Conservation (phyloP, 2,888 invertebrate genomes). For the Brenthis hecate region DNA sequence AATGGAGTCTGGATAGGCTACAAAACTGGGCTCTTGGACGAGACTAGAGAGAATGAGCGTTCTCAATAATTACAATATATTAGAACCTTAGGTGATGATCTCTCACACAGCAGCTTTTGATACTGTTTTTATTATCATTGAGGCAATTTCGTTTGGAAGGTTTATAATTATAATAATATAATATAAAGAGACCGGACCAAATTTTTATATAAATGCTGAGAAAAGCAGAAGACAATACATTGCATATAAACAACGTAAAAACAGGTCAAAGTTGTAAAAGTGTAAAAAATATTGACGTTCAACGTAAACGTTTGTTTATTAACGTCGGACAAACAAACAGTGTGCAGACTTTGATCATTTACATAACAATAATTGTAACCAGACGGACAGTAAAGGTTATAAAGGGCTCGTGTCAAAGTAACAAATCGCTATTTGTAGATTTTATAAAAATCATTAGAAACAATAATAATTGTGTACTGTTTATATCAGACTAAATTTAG, state of each 20-base stretch:
- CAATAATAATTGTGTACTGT: no score
- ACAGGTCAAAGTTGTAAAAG: constrained; percentile 37
- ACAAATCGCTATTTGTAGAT: neutral
- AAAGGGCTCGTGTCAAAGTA: neutral
- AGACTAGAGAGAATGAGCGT: no score
- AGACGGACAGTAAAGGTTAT: constrained; percentile 29
- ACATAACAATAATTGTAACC: constrained; percentile 34
- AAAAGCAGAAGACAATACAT: constrained; percentile 21
- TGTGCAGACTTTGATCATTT: constrained; percentile 22
- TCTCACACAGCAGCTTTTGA: no score
- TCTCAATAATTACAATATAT: no score
- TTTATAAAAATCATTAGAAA: neutral
- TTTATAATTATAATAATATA: no score
- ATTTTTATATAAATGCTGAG: constrained; percentile 5
- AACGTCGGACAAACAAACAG: constrained; percentile 29
- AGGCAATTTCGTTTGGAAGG: no score
- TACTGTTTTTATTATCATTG: no score
- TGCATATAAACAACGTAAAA: constrained; percentile 24
- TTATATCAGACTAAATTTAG: no score
- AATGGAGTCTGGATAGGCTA: no score
- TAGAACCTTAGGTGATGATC: no score
- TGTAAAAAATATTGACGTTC: constrained; percentile 36
- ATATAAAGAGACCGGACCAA: neutral
- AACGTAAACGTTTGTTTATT: constrained; percentile 26
- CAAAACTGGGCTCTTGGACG: no score